Base-by-base conservation (phyloP, 2,113 vertebrate species). In the Myiozetetes cayanensis region DNA sequence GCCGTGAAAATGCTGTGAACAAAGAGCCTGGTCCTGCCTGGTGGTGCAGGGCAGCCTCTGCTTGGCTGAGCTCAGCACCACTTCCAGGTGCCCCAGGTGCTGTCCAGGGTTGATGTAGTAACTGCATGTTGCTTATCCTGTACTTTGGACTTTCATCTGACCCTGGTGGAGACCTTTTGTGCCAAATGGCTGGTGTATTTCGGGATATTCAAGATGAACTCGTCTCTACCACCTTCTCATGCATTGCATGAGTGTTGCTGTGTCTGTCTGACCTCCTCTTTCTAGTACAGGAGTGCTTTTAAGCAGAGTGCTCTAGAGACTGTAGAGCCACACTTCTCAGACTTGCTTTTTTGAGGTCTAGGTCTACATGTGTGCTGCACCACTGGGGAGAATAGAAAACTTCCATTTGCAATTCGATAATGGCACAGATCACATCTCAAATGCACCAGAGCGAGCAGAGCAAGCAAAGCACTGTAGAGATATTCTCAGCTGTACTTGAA, bases 231-330 rank as follows among this genome's bases (percentile, higher is more conserved):
- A 19, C 68, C 23, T 79, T 39, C 58, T 80, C 3, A 2, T 22
- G 41, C 1, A 0, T 75, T 73, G 72, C 56, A 31, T 5, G 19
- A 33, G 28, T n/a, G 4, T 18, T 77, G 24, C 59, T 91, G 8
- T 37, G 30, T 46, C 62, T 82, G 37, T 25, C 35, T 84, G 83
- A 66, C 73, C 49, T 41, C 50, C 62, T 68, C 41, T 37, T 91
- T 80, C 67, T 53, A n/a, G 31, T 39, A 5, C 31, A 89, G 44
- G 73, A 90, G 81, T 88, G 85, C 92, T 96, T 96, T 91, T 92
- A 88, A 84, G 23, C 72, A 66, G 43, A 52, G 63, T 80, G 56
- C 35, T 93, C 12, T 52, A 33, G 65, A 65, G 63, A 47, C 84
- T 47, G 20, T 31, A 63, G 61, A 58, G 63, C 55, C 3, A 0